Evolutionary conservation across 2,888 invertebrate genomes (phyloP), one percentile per base, ranked within the genome.

Genomic region (Dynastes tityus): DNA sequence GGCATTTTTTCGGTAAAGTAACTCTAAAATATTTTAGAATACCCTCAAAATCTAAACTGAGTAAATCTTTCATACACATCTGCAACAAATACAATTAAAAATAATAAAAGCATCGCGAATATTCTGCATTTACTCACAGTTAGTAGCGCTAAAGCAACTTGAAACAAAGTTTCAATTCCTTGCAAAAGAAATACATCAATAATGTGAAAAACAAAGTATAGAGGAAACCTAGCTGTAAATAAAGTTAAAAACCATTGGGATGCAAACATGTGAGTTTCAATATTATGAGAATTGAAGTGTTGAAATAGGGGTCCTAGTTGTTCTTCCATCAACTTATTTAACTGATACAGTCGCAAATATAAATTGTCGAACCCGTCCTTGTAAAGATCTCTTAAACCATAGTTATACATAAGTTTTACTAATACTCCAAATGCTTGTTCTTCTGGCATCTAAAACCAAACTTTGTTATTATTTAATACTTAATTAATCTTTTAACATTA

Each of bases 241-340:
- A 99, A 91, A 0, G 99, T 99, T 76, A 99, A 93, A 91, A 99
- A 99, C 99, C 99, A 99, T 90, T 99, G 99, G 4, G 97, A 98
- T 29, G 99, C 99, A 88, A 97, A 99, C 98, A 98, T 99, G 90
- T 99, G 99, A 40, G 97, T 95, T 89, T 99, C 99, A 70, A 99
- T 94, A 81, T 90, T 90, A 91, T 94, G 92, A 89, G 94, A 94
- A 83, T 91, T 92, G 89, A 97, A 96, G 87, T 97, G 97, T 79
- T 93, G 93, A 86, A 94, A 94, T 78, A 97, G 88, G 80, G 96
- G 95, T 0, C 93, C 93, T 81, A 97, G 88, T 89, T 96, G 96
- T 89, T 97, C 96, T 92, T 97, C 96, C 92, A 98, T 96, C 29
- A 99, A 90, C 82, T 97, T 92, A 86, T 98, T 97, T 61, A 99